Conservation (phyloP, 2,888 invertebrate species). For the Coenonympha glycerion region DNA sequence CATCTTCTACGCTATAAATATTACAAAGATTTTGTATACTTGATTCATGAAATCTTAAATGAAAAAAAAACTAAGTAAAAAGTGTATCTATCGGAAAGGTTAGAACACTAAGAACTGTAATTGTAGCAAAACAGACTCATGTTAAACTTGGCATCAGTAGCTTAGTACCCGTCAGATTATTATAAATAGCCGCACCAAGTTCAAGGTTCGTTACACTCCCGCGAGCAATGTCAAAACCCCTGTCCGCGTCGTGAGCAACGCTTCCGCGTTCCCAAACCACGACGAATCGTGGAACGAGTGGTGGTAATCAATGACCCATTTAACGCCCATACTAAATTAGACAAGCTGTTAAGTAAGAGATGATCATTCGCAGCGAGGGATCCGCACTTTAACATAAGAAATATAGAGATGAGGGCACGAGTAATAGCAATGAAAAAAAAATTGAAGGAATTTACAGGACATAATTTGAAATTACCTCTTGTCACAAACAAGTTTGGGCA, state of each 20-base stretch:
- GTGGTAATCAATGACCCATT: constrained; percentile 49
- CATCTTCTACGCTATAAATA: no score
- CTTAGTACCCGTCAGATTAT: constrained; percentile 21
- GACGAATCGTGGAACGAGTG: constrained; percentile 41
- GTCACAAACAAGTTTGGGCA: no score
- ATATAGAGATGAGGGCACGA: no score
- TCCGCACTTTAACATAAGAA: not conserved
- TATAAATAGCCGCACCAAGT: constrained; percentile 36
- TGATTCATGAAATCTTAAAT: no score
- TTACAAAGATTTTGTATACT: no score
- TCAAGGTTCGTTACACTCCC: constrained; percentile 47
- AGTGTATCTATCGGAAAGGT: no score
- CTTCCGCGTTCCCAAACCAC: constrained; percentile 51
- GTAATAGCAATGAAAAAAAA: no score
- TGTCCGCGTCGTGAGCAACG: constrained; percentile 38
- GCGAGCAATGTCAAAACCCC: constrained; percentile 41
- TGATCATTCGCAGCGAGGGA: constrained; percentile 16
- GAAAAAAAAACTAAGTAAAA: no score
- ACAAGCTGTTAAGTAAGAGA: constrained; percentile 25
- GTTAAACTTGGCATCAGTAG: not conserved
- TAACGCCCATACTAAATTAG: constrained; percentile 60
- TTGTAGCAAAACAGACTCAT: not conserved
- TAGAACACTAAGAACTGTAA: no score
- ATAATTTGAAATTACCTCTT: no score
- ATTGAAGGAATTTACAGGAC: no score